Conservation (phyloP, 2,113 vertebrate genomes). For the Poecile atricapillus region DNA sequence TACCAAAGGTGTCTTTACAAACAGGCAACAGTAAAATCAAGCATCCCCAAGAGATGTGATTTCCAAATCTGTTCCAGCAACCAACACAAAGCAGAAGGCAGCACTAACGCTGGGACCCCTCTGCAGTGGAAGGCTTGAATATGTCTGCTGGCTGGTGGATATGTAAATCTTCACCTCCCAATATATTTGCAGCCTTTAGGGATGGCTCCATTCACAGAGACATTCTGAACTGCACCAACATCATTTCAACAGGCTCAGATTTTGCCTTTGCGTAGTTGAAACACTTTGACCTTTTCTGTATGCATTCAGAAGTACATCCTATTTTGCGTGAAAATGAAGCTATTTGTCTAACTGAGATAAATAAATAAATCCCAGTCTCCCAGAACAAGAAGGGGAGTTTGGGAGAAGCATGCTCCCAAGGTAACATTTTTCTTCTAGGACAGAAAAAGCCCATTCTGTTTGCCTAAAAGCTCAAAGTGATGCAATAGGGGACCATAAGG, state of each 20-base stretch:
- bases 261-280: slow-evolving; percentile 36
- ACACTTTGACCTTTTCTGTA: slow-evolving; percentile 21
- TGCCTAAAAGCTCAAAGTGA: slow-evolving; percentile 43
- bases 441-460: neutral
- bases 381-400: neutral
- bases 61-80: neutral
- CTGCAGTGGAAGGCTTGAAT: neutral
- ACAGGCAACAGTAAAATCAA: neutral
- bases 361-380: neutral
- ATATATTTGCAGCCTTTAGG: slow-evolving; percentile 1
- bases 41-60: neutral
- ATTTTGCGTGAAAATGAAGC: slow-evolving; percentile 5
- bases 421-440: neutral
- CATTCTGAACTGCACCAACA: neutral
- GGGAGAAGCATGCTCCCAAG: neutral
- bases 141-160: neutral
- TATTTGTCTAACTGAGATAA: slow-evolving; percentile 12
- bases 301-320: neutral
- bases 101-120: accelerated
- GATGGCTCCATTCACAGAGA: neutral
- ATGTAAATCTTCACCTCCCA: neutral
- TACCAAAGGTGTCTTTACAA: neutral
- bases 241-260: slow-evolving; percentile 34
- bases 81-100: neutral
- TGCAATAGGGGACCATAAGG: slow-evolving; percentile 49